Conservation (phyloP, 1,140 invertebrate species). For the Drosophila dunni region DNA sequence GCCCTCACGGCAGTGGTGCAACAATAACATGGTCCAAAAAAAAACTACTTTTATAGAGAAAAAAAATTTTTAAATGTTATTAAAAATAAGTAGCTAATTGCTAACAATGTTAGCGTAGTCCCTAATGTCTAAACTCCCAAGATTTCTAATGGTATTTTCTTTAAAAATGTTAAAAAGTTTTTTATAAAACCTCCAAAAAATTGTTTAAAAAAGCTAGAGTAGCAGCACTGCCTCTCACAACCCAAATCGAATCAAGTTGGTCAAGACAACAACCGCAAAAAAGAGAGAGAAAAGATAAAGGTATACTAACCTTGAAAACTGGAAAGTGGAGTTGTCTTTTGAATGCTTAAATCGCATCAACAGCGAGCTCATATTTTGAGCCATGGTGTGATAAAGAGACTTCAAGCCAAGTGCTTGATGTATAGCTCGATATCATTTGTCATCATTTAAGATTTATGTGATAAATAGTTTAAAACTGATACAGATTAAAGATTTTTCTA, state of each 20-base stretch:
- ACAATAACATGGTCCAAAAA: too few species aligned
- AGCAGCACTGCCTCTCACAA: constrained; percentile 1
- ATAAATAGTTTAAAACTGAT: background rate
- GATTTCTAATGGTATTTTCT: too few species aligned
- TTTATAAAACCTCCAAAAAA: too few species aligned
- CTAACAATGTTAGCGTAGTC: too few species aligned
- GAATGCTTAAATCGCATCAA: constrained; percentile 9
- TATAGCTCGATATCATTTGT: constrained; percentile 9
- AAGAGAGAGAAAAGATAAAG: constrained; percentile 24
- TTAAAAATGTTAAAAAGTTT: too few species aligned
- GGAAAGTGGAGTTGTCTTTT: constrained; percentile 17
- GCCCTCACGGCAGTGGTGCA: background rate
- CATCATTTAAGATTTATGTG: background rate
- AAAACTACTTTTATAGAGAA: too few species aligned
- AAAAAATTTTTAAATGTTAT: too few species aligned
- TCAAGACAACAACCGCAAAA: constrained; percentile 13
- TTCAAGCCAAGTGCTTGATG: background rate
- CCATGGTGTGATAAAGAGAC: constrained; percentile 6
- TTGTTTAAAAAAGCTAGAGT: too few species aligned
- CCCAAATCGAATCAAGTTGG: constrained; percentile 43
- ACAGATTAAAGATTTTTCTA: too few species aligned
- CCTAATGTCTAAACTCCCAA: too few species aligned
- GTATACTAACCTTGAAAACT: constrained; percentile 56
- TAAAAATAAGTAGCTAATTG: too few species aligned
- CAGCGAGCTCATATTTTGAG: background rate